Conservation (phyloP, 2,797 vertebrate species). For the Spea hammondii region DNA sequence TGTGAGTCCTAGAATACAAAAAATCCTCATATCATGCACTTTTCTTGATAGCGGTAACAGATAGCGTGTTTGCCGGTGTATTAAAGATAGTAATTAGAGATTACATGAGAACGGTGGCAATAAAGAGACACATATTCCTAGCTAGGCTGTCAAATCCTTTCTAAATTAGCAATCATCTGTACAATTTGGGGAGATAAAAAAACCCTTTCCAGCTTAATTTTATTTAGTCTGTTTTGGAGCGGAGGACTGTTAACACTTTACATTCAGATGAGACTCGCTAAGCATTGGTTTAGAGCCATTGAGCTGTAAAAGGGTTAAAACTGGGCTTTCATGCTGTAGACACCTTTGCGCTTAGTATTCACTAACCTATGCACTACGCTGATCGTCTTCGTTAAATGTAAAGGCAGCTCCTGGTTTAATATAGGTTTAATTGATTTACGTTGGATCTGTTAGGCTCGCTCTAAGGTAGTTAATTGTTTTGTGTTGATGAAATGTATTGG, state of each 20-base stretch:
- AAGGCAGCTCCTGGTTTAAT: background rate
- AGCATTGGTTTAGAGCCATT: too few relatives aligned
- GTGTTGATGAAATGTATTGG: background rate
- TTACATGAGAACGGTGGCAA: background rate
- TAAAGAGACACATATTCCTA: slow-evolving; percentile 15
- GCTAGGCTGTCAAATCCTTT: slow-evolving; percentile 7
- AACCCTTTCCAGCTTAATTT: too few relatives aligned
- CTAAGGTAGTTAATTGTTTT: background rate
- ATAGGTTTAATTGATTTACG: background rate
- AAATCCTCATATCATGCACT: background rate
- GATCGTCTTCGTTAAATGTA: background rate
- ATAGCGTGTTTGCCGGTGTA: background rate
- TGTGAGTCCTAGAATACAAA: background rate
- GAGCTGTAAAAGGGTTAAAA: too few relatives aligned
- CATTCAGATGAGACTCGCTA: too few relatives aligned
- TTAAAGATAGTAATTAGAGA: slow-evolving; percentile 6
- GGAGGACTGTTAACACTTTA: too few relatives aligned
- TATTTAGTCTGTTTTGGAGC: too few relatives aligned
- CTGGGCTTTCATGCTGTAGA: too few relatives aligned
- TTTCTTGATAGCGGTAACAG: background rate
- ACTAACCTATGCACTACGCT: background rate
- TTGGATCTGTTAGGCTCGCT: background rate
- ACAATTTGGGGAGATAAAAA: too few relatives aligned
- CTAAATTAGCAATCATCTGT: slow-evolving; percentile 4
- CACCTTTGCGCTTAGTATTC: too few relatives aligned